Percentiles rank a stretch among this genome's conserved stretches.
These are phyloP conservation scores for Epizoanthus scotinus DNA, from an alignment of 92 coral and sea anemone genomes.

Conservation along the genomic window DNA sequence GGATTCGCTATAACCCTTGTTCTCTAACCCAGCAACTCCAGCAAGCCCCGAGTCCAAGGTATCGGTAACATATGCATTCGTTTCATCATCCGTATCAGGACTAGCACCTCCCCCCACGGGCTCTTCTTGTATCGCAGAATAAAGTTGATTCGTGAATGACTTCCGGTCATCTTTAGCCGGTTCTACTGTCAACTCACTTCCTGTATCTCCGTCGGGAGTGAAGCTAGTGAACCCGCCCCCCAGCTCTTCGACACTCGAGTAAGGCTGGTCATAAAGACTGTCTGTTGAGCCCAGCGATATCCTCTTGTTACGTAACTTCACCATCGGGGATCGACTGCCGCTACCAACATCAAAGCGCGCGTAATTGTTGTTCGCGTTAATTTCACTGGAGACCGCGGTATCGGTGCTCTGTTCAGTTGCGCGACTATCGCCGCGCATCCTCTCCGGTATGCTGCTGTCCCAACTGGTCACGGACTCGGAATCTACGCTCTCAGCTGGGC, in stretches of 20 bases:
- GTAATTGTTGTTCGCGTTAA: constrained; percentile 14
- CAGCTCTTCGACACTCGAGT: constrained; percentile 85
- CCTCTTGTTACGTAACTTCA: constrained; percentile 62
- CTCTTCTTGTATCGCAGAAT: constrained; percentile 4
- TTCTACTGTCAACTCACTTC: neutral
- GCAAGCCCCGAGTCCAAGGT: neutral
- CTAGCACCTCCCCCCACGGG: neutral
- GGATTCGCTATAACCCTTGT: constrained; percentile 16
- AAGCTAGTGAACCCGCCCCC: constrained; percentile 91
- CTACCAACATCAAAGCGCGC: neutral
- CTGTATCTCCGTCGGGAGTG: constrained; percentile 57
- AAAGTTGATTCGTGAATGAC: constrained; percentile 40
- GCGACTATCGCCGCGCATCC: constrained; percentile 27
- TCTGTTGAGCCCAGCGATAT: constrained; percentile 68
- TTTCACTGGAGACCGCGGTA: constrained; percentile 15
- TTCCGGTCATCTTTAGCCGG: constrained; percentile 3
- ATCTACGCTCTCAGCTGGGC: constrained; percentile 23
- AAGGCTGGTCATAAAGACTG: constrained; percentile 84
- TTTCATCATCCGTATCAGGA: constrained; percentile 31
- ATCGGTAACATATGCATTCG: constrained; percentile 12
- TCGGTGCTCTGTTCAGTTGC: constrained; percentile 24
- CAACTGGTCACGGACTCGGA: constrained; percentile 41
- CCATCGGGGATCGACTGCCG: constrained; percentile 51
- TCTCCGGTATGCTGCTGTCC: constrained; percentile 43
- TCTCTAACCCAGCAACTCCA: constrained; percentile 11